These are phyloP conservation scores for Agriotes lineatus DNA, from an alignment of 2,888 invertebrate genomes.

Conservation along the genomic window DNA sequence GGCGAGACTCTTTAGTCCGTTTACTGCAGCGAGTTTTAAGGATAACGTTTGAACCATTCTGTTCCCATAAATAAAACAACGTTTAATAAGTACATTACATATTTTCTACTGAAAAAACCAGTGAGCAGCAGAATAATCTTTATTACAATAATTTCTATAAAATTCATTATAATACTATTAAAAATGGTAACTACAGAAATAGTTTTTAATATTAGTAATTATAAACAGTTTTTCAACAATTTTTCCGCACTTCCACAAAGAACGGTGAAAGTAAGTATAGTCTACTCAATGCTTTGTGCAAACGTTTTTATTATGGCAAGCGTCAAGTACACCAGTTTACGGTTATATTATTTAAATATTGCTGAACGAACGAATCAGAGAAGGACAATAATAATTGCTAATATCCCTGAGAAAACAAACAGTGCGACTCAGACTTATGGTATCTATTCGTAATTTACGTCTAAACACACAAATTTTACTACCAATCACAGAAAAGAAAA, in stretches of 20 bases:
- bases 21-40: too few relatives aligned
- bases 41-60: too few relatives aligned
- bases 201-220: slow-evolving; percentile 27
- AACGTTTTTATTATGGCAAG: background rate
- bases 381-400: slow-evolving; percentile 3
- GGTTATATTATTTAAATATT: slow-evolving; percentile 11
- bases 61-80: too few relatives aligned
- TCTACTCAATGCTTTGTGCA: background rate
- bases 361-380: slow-evolving; percentile 21
- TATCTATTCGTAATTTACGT: background rate
- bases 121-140: slow-evolving; percentile 35
- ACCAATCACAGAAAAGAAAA: slow-evolving; percentile 2
- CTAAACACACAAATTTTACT: slow-evolving; percentile 6
- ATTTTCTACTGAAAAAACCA: too few relatives aligned
- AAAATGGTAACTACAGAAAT: slow-evolving; percentile 43
- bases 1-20: too few relatives aligned
- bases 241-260: background rate
- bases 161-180: slow-evolving; percentile 41
- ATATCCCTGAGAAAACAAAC: slow-evolving; percentile 32
- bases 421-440: slow-evolving; percentile 5
- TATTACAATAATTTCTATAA: slow-evolving; percentile 48
- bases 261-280: background rate
- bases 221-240: slow-evolving; percentile 8
- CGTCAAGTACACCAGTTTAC: background rate
- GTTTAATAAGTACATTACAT: too few relatives aligned